A percentile compares a stretch with the other conserved stretches of the same genome.
Conservation (phyloP, 2,797 vertebrate genomes). For the Triplophysa bombifrons region DNA sequence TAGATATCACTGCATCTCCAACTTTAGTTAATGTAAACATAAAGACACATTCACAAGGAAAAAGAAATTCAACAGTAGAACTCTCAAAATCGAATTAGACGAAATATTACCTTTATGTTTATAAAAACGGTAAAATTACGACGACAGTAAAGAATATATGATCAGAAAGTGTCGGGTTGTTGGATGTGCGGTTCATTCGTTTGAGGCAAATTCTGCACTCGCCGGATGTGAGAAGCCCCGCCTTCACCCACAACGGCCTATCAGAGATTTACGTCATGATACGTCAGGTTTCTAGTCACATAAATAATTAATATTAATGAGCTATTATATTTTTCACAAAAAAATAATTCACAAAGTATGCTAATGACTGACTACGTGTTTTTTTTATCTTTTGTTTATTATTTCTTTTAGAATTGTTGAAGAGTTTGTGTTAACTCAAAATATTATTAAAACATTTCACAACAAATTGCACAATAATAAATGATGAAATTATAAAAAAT, state of each 20-base stretch:
- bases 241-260: neutral
- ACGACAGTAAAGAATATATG: neutral
- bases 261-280: neutral
- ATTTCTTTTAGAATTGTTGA: too few species aligned
- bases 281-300: neutral
- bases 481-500: too few species aligned
- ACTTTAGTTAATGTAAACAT: neutral
- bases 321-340: too few species aligned
- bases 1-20: conserved; percentile 12
- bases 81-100: neutral
- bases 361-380: too few species aligned
- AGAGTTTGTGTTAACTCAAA: too few species aligned
- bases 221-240: neutral
- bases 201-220: neutral
- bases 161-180: neutral
- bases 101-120: neutral
- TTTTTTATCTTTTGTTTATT: too few species aligned
- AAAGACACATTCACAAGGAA: neutral
- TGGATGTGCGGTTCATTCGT: neutral
- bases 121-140: neutral
- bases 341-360: too few species aligned
- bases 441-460: too few species aligned
- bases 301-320: neutral
- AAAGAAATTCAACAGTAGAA: neutral
- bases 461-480: too few species aligned